Base-by-base conservation (phyloP, 2,888 invertebrate species). In the Yponomeuta malinellus region DNA sequence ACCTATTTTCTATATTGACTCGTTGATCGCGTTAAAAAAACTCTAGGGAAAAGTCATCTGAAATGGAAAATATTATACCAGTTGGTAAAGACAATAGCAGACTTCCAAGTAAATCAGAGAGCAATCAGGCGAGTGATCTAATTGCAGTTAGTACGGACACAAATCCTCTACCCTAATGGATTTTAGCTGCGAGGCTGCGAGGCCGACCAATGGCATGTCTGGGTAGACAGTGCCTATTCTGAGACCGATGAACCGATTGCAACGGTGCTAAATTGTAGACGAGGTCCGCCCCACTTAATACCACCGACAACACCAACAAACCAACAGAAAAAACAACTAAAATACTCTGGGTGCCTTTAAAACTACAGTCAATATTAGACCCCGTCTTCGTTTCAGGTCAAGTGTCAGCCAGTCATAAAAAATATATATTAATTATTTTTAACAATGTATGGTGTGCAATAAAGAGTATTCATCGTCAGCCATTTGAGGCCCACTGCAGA, bases 61-160 rank as follows among this genome's bases (percentile, higher is more conserved):
- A 1, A 59, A 15, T 6, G 10, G 10, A 52, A 52, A 12, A 52
- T 5, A 12, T 59, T 15, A 12, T 15, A 9, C 6, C 52, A 15
- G 15, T 15, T 23, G 23, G 15, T 12, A 12, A 59, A 59, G 52
- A 59, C 52, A 59, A 59, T 59, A 59, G 5, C 15, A 5, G 52
- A 15, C 6, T 59, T 59, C 15, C 15, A 15, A 59, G 52, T 59
- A 59, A 59, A 59, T 59, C 12, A 15, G 15, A 59, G 52, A 59
- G 52, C 52, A 59, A 59, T 59, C 52, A 59, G 52, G 52, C 52
- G 52, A 59, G 52, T 59, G 52, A 59, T 59, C 52, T 59, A 59
- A 59, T 59, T 59, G 52, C 12, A 59, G 52, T 59, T 15, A 59
- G 15, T 59, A 15, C 52, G 15, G 52, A 12, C 52, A 59, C 52